Percentiles rank a stretch among this genome's conserved stretches.
phyloP scores from a whole-genome alignment of 2,888 invertebrate species.

The Cephus spinipes region DNA sequence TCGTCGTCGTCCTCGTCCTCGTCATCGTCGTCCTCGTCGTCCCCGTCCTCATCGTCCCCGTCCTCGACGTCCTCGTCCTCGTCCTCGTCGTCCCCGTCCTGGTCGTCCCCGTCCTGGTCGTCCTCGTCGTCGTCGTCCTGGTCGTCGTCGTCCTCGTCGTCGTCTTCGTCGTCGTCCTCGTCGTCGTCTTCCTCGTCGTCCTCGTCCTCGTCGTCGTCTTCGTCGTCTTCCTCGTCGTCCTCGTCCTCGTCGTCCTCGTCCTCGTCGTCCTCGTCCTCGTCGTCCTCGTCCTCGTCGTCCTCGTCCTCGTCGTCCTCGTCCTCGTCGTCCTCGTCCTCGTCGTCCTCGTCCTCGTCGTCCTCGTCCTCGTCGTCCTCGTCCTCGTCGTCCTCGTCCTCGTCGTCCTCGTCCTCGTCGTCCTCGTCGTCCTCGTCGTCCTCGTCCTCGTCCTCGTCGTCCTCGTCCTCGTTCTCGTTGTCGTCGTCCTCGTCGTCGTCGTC shows the following conservation, averaged over 20 bases:
- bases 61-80: no score
- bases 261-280: not conserved
- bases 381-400: slow-evolving; percentile 34
- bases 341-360: slow-evolving; percentile 54
- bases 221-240: not conserved
- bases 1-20: not conserved
- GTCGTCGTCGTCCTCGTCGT: no score
- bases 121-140: not conserved
- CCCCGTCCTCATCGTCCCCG: no score
- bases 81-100: no score
- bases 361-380: slow-evolving; percentile 52
- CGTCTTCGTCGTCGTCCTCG: no score
- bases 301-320: slow-evolving; percentile 68
- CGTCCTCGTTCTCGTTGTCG: no score
- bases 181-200: no score
- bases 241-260: not conserved
- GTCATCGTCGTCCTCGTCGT: not conserved
- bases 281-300: not conserved
- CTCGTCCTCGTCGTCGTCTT: no score
- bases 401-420: no score
- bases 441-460: slow-evolving; percentile 84
- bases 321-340: slow-evolving; percentile 34
- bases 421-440: no score
- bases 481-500: no score
- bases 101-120: no score